Percentiles rank a stretch among this genome's conserved stretches.
Evolutionary conservation across 37 sponge, comb jelly and placozoan genomes (phyloP).

Genomic region (Oopsacas minuta): DNA sequence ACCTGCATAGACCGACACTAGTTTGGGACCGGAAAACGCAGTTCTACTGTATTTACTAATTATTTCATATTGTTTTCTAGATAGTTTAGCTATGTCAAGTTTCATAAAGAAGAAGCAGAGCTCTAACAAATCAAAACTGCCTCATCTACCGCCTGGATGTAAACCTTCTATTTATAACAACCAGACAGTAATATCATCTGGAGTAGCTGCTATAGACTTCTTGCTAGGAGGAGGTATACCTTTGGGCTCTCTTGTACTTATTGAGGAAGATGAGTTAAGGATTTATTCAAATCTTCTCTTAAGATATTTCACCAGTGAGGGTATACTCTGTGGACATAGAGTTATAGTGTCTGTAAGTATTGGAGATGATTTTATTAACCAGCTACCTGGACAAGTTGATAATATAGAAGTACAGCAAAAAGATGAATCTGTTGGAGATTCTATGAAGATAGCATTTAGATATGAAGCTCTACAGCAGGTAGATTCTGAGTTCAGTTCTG

Average conservation of each 20-base stretch:
- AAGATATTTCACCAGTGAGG: slow-evolving; percentile 67
- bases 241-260: neutral
- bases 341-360: slow-evolving; percentile 29
- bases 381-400: neutral
- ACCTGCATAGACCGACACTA: too few relatives aligned
- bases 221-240: neutral
- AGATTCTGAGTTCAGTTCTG: neutral
- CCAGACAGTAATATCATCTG: neutral
- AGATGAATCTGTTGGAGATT: neutral
- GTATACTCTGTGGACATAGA: slow-evolving; percentile 62
- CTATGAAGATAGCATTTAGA: slow-evolving; percentile 7
- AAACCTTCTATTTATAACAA: slow-evolving; percentile 9
- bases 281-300: slow-evolving; percentile 47
- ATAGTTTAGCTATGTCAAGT: neutral
- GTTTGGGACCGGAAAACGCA: neutral
- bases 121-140: neutral
- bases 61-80: neutral
- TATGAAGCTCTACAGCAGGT: neutral
- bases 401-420: neutral
- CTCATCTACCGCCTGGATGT: neutral
- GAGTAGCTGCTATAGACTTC: slow-evolving; percentile 1
- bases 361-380: slow-evolving; percentile 29
- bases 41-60: neutral
- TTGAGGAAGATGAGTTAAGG: slow-evolving; percentile 55
- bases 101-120: neutral